Percentiles rank a stretch among this genome's conserved stretches.
These are phyloP conservation scores for Ceraclea dissimilis DNA, from an alignment of 2,888 invertebrate species.

Conservation along the genomic window DNA sequence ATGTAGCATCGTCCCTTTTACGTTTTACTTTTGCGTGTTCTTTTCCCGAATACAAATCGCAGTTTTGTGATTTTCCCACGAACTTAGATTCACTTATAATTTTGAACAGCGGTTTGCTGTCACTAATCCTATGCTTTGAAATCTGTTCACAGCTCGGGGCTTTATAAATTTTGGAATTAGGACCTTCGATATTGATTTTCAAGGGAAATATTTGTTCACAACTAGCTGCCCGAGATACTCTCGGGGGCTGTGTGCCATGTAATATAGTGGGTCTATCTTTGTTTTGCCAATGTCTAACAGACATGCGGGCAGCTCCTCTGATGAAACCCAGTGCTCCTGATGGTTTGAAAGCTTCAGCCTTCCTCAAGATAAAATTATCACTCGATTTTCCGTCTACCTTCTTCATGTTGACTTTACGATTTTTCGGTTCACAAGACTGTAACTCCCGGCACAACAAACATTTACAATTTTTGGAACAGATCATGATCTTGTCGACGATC, in stretches of 20 bases:
- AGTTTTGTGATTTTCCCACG: slow-evolving; percentile 37
- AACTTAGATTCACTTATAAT: slow-evolving; percentile 40
- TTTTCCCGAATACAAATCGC: slow-evolving; percentile 38
- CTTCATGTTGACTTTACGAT: slow-evolving; percentile 33
- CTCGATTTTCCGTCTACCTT: slow-evolving; percentile 41
- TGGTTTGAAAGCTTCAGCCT: slow-evolving; percentile 46
- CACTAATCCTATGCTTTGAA: slow-evolving; percentile 33
- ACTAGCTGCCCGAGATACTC: slow-evolving; percentile 44
- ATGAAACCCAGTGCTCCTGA: slow-evolving; percentile 39
- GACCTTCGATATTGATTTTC: slow-evolving; percentile 36
- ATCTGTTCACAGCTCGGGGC: slow-evolving; percentile 47
- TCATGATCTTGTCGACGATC: slow-evolving; percentile 39
- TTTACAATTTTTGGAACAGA: slow-evolving; percentile 63
- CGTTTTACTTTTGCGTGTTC: slow-evolving; percentile 38
- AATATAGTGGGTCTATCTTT: slow-evolving; percentile 42
- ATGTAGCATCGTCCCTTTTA: slow-evolving; percentile 37
- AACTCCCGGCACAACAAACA: slow-evolving; percentile 71
- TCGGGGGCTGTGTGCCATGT: slow-evolving; percentile 30
- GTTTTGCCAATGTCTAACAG: slow-evolving; percentile 48
- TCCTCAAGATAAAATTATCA: slow-evolving; percentile 50
- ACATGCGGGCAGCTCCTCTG: slow-evolving; percentile 44
- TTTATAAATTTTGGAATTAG: slow-evolving; percentile 39
- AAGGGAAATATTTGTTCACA: slow-evolving; percentile 45
- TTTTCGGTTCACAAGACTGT: slow-evolving; percentile 51
- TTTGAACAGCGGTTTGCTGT: slow-evolving; percentile 42